Base-by-base conservation (phyloP, 2,113 vertebrate genomes). In the Gymnobelideus leadbeateri region DNA sequence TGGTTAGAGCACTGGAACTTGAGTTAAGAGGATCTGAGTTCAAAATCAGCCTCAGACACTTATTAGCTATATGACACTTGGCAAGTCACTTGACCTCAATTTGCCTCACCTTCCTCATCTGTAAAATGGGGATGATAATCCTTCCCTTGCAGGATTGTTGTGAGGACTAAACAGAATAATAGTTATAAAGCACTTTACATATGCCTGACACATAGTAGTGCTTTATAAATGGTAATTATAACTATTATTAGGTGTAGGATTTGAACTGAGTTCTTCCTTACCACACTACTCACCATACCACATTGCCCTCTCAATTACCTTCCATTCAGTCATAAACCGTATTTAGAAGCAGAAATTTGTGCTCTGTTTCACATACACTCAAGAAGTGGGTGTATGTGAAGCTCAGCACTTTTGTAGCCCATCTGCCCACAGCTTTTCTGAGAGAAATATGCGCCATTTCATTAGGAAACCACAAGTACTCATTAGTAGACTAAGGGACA, bases 381-480 rank as follows among this genome's bases (percentile, higher is more conserved):
- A 43, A 77, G 68, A n/a, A 77, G 68, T 84, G 19, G 3, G 21
- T n/a, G 16, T 53, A 6, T 94, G 3, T 96, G 92, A 95, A 96
- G 93, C 49, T 77, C 19, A 16, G 10, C 52, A 94, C 26, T 94
- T 95, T 94, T 94, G 52, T 6, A 94, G 19, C 5, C 51, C 94
- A 97, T 95, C 68, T 77, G 4, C 6, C 90, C 92, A 95, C 89
- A 96, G 94, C 0, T 95, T 97, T 91, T 97, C 53, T 43, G 89
- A 21, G 95, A 57, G 94, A 96, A 95, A 5, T 92, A 95, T 92
- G 95, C 93, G 61, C 54, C 26, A 9, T 95, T 96, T 97, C 51
- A 97, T 97, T 97, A 97, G 77, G 96, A 97, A 98, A 95, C 46
- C 96, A 91, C 95, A 96, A 94, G 90, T 94, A 94, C 92, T 98